Evolutionary conservation across 2,888 invertebrate genomes (phyloP), one percentile per base, ranked within the genome.

Genomic region (Limnephilus auricula): DNA sequence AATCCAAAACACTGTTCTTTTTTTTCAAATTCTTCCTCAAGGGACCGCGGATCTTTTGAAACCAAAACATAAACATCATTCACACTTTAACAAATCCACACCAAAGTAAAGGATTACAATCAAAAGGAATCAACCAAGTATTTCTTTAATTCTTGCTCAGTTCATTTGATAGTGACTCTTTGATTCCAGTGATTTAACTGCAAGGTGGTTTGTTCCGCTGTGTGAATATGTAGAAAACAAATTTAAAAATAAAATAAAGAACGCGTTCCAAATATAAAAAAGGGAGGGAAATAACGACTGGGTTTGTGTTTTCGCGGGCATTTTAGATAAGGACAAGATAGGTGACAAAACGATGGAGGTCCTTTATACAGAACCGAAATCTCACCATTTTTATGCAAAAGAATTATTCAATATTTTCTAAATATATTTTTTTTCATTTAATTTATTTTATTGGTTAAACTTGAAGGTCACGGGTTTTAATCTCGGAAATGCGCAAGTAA

Each of bases 241-340:
- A 15, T 89, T 89, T 80, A 86, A 92, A 90, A 92, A 88, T 65
- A 86, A 92, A 90, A 92, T 79, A 87, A 50, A 50, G 85, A 78
- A 40, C 90, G 90, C 90, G 89, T 89, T 92, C 92, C 90, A 89
- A 92, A 91, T 92, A 89, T 89, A 92, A 92, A 91, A 92, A 92
- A 92, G 89, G 91, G 90, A 50, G 88, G 90, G 89, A 90, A 90
- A 65, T 91, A 92, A 92, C 92, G 91, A 92, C 65, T 92, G 90
- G 91, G 92, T 92, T 91, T 92, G 91, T 92, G 92, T 92, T 92
- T 92, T 92, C 92, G 90, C 92, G 84, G 93, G 90, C 91, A 92
- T 92, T 93, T 93, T 91, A 93, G 93, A 93, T 93, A 93, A 91
- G 91, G 92, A 93, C 93, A 92, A 88, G 93, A 92, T 92, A 90